Base-by-base conservation (phyloP, 2,888 invertebrate genomes). In the Dascillus cervinus region DNA sequence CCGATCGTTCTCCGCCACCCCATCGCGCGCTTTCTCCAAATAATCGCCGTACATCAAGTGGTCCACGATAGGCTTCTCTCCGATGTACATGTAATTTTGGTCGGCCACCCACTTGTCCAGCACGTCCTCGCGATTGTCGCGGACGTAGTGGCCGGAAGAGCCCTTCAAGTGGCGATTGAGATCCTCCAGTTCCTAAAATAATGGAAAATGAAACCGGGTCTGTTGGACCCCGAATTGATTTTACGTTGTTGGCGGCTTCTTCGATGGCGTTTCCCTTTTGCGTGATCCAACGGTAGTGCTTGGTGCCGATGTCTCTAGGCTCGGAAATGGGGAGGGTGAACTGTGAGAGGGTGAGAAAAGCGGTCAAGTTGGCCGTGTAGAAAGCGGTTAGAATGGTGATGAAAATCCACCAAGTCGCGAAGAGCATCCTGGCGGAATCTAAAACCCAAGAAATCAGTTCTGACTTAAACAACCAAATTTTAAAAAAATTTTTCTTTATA, bases 351-450 rank as follows among this genome's bases (percentile, higher is more conserved):
- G 90, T 90, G 27, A 91, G 70, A 55, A 89, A 90, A 6, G 91
- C 91, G 0, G 91, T 91, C 53, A 91, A 67, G 62, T 90, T 90
- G 4, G 90, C 90, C 2, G 90, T 91, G 63, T 91, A 91, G 62
- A 89, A 90, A 4, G 89, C 84, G 1, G 89, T 89, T 23, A 90
- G 66, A 29, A 90, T 76, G 17, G 87, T 84, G 47, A 89, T 87
- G 58, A 88, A 90, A 39, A 91, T 75, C 90, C 90, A 90, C 90
- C 90, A 90, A 0, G 88, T 87, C 5, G 89, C 86, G 61, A 90
- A 90, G 4, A 90, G 68, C 14, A 90, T 67, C 28, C 90, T 72
- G 0, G 87, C 82, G 11, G 88, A 82, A 63, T 89, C 90, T 89
- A 58, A 6, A 71, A 39, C 2, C n/a, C n/a, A n/a, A n/a, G n/a